Percentiles rank a stretch among this genome's conserved stretches.
Conservation (phyloP, 1,140 invertebrate species). For the Belonocnema kinseyi region DNA sequence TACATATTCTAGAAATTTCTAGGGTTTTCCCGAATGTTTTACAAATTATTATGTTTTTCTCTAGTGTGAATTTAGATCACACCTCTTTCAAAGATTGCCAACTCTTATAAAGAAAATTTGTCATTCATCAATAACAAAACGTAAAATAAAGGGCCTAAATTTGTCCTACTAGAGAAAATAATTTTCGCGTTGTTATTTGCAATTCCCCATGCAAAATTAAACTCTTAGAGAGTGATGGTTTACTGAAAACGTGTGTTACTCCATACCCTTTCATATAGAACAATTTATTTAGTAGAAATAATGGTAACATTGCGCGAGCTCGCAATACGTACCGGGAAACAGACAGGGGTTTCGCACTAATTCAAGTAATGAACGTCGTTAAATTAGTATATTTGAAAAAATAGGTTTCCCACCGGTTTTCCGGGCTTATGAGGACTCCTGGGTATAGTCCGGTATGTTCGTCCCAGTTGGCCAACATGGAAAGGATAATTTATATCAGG, state of each 20-base stretch:
- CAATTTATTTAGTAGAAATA: conserved; percentile 18
- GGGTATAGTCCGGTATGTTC: neutral
- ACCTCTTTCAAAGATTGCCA: too few species aligned
- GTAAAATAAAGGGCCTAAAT: conserved; percentile 4
- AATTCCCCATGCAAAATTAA: neutral
- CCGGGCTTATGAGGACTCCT: neutral
- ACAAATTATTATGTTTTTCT: too few species aligned
- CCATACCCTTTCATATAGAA: neutral
- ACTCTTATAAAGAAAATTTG: too few species aligned
- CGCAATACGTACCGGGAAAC: neutral
- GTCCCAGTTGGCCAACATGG: conserved; percentile 1
- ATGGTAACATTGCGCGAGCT: neutral
- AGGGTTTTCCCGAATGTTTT: too few species aligned
- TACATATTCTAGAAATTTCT: too few species aligned
- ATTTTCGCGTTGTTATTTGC: conserved; percentile 2
- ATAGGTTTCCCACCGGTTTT: neutral
- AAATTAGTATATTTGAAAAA: conserved; percentile 24
- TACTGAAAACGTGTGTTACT: conserved; percentile 27
- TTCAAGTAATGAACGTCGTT: conserved; percentile 28
- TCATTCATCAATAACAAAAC: neutral
- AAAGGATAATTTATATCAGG: conserved; percentile 20
- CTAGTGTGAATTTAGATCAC: too few species aligned
- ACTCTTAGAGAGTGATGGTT: conserved; percentile 17
- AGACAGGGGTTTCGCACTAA: conserved; percentile 6
- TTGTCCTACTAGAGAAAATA: neutral